Base-by-base conservation (phyloP, 2,888 invertebrate species). In the Prosapia bicincta region DNA sequence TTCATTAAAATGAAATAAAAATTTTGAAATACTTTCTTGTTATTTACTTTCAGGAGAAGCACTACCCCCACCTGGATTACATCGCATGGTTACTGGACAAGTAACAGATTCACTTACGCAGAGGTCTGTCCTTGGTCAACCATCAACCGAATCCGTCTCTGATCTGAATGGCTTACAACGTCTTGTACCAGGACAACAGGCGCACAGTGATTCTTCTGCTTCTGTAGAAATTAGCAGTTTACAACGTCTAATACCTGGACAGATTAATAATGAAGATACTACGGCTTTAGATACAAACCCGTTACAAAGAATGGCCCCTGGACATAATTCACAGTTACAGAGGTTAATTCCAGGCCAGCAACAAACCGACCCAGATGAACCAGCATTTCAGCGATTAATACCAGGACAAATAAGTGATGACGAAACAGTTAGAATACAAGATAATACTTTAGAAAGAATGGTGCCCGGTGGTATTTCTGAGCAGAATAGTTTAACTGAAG, bases 221-320 rank as follows among this genome's bases (percentile, higher is more conserved):
- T 83, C 84, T 25, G 88, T 88, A 1, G 54, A 54, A 5, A 5
- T 54, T 3, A 13, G 54, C 20, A 86, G 87, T 0, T 81, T 88
- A 24, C 84, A 88, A 65, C 84, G 87, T 68, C 88, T 88, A 87
- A 86, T 87, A 26, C 88, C 86, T 9, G 88, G 87, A 25, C 87
- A 86, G 79, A 71, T 71, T 15, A 66, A 65, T 26, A 2, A n/a
- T 67, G 67, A 67, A 25, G 67, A 67, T 67, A 25, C 74, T 65
- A 3, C 67, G 67, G 6, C 68, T 67, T 26, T 65, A 71, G 71
- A 23, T 20, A n/a, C 72, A 66, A 69, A 30, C 23, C 3, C 69
- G 1, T 71, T 43, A 15, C 69, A 74, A 26, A 66, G 70, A 0
- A 38, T 70, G 32, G 71, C 71, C 23, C 75, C 75, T n/a, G 75